These are phyloP conservation scores for Polyodon spathula DNA, from an alignment of 2,113 vertebrate species.

Conservation along the genomic window DNA sequence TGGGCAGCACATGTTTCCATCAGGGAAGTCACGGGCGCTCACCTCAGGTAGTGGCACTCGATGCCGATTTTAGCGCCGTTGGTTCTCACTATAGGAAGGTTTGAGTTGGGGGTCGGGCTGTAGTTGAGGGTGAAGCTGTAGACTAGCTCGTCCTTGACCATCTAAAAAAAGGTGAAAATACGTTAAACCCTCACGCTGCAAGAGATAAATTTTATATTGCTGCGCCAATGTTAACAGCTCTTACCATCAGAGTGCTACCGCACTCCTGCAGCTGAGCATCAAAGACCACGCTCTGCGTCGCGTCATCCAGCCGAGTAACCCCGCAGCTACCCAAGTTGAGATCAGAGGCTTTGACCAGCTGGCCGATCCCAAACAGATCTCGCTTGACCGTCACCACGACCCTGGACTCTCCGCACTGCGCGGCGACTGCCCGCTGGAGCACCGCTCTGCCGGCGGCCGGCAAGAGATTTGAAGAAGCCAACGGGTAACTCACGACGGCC, in stretches of 20 bases:
- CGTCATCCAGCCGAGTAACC: background rate
- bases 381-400: background rate
- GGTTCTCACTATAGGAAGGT: background rate
- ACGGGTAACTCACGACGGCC: too few relatives aligned
- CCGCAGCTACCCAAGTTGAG: background rate
- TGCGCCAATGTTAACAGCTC: background rate
- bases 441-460: too few relatives aligned
- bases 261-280: background rate
- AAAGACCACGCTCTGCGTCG: background rate
- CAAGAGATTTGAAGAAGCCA: too few relatives aligned
- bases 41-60: background rate
- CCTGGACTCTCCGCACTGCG: background rate
- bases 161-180: too few relatives aligned
- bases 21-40: too few relatives aligned
- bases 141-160: background rate
- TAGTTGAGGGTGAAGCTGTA: background rate
- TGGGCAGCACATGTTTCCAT: too few relatives aligned
- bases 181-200: too few relatives aligned
- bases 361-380: background rate
- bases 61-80: background rate
- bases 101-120: background rate
- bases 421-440: background rate
- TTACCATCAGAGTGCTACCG: background rate
- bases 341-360: background rate
- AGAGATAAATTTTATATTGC: too few relatives aligned